Conservation (phyloP, 2,888 invertebrate genomes). For the Macaria notata region DNA sequence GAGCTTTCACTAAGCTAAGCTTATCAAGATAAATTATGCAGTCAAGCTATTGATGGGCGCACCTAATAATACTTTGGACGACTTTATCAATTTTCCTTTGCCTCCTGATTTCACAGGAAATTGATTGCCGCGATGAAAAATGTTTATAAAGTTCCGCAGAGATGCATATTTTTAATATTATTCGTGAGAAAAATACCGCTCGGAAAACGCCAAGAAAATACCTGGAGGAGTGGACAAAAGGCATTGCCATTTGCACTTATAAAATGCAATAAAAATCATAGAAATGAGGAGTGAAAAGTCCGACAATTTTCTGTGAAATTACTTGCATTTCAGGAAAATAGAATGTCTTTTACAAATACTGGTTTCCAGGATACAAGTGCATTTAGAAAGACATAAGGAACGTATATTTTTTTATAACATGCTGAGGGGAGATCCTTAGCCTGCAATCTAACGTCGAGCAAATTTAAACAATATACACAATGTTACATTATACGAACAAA, state of each 20-base stretch:
- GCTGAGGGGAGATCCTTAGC: too few species aligned
- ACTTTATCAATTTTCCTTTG: conserved; percentile 40
- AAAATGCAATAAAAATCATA: neutral
- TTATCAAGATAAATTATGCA: conserved; percentile 51
- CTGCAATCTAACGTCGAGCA: too few species aligned
- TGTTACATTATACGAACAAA: too few species aligned
- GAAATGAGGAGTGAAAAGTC: conserved; percentile 3
- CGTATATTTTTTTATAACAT: too few species aligned
- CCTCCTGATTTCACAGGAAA: conserved; percentile 35
- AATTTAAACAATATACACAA: too few species aligned
- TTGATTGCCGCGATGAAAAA: conserved; percentile 25
- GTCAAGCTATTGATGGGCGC: conserved; percentile 45
- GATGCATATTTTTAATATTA: conserved; percentile 22
- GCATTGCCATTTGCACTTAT: conserved; percentile 8
- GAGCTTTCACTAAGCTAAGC: conserved; percentile 32
- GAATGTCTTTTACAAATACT: too few species aligned
- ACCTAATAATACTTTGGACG: conserved; percentile 37
- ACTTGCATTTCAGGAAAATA: too few species aligned
- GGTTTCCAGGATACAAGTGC: too few species aligned
- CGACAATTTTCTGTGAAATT: too few species aligned
- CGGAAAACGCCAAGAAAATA: conserved; percentile 8
- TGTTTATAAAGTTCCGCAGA: conserved; percentile 18
- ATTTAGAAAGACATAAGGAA: too few species aligned
- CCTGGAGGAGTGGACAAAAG: conserved; percentile 7
- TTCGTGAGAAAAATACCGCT: conserved; percentile 12